Evolutionary conservation across 2,797 vertebrate genomes (phyloP), one percentile per base, ranked within the genome.

Genomic region (Parauchenoglanis punctatus): DNA sequence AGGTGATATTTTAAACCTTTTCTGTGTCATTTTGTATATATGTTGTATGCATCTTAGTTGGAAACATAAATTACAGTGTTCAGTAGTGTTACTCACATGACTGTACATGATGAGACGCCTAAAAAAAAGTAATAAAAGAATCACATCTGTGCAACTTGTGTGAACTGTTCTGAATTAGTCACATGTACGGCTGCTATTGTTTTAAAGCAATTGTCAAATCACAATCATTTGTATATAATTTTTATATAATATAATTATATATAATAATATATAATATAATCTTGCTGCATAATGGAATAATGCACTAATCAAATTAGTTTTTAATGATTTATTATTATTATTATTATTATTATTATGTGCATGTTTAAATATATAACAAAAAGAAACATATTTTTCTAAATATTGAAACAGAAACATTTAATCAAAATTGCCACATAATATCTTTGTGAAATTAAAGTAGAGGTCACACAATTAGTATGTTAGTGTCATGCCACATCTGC

Each of bases 181-280:
- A 87, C 31, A 77, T 23, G 49, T 61, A 63, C 81, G 58, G 68
- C 40, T 12, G 80, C 80, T 83, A 84, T 76, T 86, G 73, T 76
- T 87, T 58, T 46, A 73, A 46, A 59, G 52, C 46, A 63, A 78
- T 56, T 86, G 44, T 84, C 52, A 70, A 81, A 83, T 87, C 81
- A 67, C 59, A 86, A 81, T 87, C 40, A 84, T 52, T 65, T 87
- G 83, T 84, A 85, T 40, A 81, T 87, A 6, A 86, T 44, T n/a
- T 86, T 31, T 73, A n/a, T n/a, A n/a, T n/a, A n/a, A n/a, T n/a
- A n/a, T n/a, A n/a, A n/a, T n/a, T n/a, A n/a, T n/a, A n/a, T n/a
- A n/a, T n/a, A n/a, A n/a, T n/a, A n/a, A n/a, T n/a, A n/a, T n/a
- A n/a, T n/a, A n/a, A n/a, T n/a, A n/a, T n/a, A n/a, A n/a, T n/a